phyloP scores from a whole-genome alignment of 2,888 invertebrate species.

The Andrena marginata region DNA sequence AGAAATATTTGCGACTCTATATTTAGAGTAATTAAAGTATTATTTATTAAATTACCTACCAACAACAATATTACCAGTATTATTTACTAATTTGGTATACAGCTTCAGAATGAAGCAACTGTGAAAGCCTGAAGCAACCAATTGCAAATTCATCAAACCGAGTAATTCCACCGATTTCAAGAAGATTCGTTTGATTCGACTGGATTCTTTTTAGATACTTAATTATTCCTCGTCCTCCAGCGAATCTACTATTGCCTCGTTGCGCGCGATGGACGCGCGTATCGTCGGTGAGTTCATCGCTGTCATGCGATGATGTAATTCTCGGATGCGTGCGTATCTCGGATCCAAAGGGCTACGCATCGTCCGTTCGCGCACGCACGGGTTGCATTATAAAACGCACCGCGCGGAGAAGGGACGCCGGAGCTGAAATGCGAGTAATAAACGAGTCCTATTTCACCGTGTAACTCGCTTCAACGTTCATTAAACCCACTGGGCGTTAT shows the following conservation, averaged over 20 bases:
- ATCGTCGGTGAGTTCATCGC: conserved; percentile 43
- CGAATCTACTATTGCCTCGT: not conserved
- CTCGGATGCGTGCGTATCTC: conserved; percentile 32
- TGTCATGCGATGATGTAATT: conserved; percentile 55
- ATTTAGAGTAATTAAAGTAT: too few relatives aligned
- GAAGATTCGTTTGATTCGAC: too few relatives aligned
- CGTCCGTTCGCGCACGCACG: conserved; percentile 7
- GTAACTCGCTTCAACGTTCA: not conserved
- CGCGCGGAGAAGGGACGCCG: not conserved
- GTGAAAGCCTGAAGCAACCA: too few relatives aligned
- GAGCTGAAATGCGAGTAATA: not conserved
- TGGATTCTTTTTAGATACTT: too few relatives aligned
- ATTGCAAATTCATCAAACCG: too few relatives aligned
- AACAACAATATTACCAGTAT: too few relatives aligned
- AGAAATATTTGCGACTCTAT: too few relatives aligned
- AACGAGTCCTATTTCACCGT: not conserved
- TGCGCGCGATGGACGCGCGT: conserved; percentile 20
- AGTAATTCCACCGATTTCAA: too few relatives aligned
- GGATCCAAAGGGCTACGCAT: conserved; percentile 19
- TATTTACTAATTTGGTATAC: too few relatives aligned
- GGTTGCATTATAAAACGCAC: conserved; percentile 19
- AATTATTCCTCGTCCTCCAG: not conserved
- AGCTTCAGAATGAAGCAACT: too few relatives aligned
- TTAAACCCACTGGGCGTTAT: conserved; percentile 6
- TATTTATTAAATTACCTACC: too few relatives aligned